phyloP scores from a whole-genome alignment of 2,888 invertebrate genomes.

The Mythimna loreyi region DNA sequence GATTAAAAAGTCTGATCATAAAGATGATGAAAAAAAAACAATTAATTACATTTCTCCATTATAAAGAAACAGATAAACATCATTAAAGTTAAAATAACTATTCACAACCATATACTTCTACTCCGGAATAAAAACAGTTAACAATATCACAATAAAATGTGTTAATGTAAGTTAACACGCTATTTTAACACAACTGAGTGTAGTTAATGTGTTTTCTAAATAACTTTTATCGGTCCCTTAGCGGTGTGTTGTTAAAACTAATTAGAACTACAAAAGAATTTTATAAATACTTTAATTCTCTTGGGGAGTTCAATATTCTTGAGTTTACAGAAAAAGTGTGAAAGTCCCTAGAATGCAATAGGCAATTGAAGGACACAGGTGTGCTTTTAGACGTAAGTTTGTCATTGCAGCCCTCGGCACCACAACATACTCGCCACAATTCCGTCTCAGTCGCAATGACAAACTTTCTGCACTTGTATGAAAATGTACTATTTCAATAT shows the following conservation, averaged over 20 bases:
- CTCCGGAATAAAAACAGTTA: constrained; percentile 17
- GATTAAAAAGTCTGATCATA: no score
- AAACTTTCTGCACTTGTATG: no score
- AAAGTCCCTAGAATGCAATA: no score
- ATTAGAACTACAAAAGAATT: constrained; percentile 29
- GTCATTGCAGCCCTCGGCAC: no score
- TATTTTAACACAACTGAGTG: constrained; percentile 28
- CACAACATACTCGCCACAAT: no score
- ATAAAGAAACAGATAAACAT: constrained; percentile 14
- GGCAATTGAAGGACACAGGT: no score
- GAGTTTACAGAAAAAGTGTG: no score
- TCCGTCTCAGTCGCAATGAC: no score
- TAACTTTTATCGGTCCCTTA: constrained; percentile 44
- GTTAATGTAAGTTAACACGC: constrained; percentile 60
- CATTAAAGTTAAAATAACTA: constrained; percentile 18
- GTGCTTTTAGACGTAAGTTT: no score
- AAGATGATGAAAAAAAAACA: no score
- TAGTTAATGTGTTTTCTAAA: constrained; percentile 46
- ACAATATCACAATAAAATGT: constrained; percentile 48
- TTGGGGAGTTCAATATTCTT: not conserved
- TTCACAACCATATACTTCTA: constrained; percentile 2
- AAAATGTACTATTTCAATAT: no score
- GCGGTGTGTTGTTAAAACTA: constrained; percentile 25
- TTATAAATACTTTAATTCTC: constrained; percentile 1
- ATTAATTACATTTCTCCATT: not conserved